Base-by-base conservation (phyloP, 2,888 invertebrate species). In the Alloplasta piceator region DNA sequence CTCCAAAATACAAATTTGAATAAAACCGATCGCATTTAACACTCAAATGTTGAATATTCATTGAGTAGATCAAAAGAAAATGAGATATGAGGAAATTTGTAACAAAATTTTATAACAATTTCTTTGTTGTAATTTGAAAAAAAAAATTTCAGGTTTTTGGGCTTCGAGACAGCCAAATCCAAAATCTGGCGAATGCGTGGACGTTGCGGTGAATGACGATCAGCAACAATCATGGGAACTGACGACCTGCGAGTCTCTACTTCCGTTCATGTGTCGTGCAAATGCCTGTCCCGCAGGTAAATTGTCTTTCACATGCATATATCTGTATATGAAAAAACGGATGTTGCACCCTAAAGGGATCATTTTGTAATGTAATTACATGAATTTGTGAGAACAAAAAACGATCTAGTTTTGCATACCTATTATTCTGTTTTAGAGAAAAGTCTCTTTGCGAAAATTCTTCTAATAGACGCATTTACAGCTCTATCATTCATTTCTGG, bases 251-350 rank as follows among this genome's bases (percentile, higher is more conserved):
- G 98, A 98, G 93, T 96, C 97, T 72, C 94, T 99, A 67, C 93
- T 98, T 87, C 98, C 98, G 38, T 99, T 99, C 92, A 97, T 98
- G 95, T 99, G 99, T 91, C 95, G 97, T 90, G 94, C 98, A 38
- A 95, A 95, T 84, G 98, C 98, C 67, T 99, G 98, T 92, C 98
- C 98, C 71, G 94, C 95, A 91, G 96, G 96, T 96, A 92, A 92
- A 92, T 86, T 55, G 72, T 50, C 52, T 64, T 64, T 72, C 12
- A 46, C 1, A 12, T 14, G 43, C 26, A n/a, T 55, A 43, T 12
- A 9, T 6, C 43, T 16, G 10, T 5, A 41, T n/a, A 38, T 50
- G 9, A 1, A 9, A 43, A 9, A 43, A 6, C 43, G 1, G 41
- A 38, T 38, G 14, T 39, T 10, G 6, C 10, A 43, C 14, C 39